Evolutionary conservation across 92 coral and sea anemone species (phyloP).

Genomic region (Palythoa grandiflora): DNA sequence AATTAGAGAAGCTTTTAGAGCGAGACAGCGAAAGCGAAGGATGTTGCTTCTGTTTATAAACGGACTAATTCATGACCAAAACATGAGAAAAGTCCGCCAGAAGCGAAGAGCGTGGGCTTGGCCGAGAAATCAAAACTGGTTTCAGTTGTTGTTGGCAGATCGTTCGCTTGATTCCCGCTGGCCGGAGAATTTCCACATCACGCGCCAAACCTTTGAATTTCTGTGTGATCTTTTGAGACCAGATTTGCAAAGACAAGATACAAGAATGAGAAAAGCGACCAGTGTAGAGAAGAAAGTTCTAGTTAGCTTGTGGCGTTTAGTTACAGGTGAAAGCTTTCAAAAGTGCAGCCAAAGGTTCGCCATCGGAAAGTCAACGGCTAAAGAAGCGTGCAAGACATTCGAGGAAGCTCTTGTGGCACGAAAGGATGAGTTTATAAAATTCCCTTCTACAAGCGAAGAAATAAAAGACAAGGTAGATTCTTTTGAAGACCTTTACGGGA

Average conservation of each 20-base stretch:
- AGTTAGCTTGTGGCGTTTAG: conserved; percentile 55
- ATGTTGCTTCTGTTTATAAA: conserved; percentile 36
- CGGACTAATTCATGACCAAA: neutral
- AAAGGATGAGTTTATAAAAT: conserved; percentile 55
- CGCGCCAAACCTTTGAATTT: conserved; percentile 65
- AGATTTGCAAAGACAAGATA: conserved; percentile 55
- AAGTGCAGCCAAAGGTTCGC: conserved; percentile 65
- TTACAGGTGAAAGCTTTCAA: conserved; percentile 54
- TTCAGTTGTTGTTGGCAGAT: conserved; percentile 37
- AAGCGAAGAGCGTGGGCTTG: conserved; percentile 63
- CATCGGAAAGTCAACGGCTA: conserved; percentile 59
- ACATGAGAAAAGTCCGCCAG: neutral
- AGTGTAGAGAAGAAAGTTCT: conserved; percentile 58
- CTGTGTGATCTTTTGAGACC: conserved; percentile 59
- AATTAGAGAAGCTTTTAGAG: conserved; percentile 44
- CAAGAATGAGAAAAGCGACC: conserved; percentile 60
- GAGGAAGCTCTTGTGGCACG: conserved; percentile 40
- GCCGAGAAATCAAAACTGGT: conserved; percentile 70
- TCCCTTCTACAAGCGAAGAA: conserved; percentile 58
- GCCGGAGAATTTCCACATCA: conserved; percentile 63
- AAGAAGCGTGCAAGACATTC: conserved; percentile 44
- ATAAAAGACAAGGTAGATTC: conserved; percentile 45
- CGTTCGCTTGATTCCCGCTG: conserved; percentile 43
- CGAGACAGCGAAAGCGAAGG: conserved; percentile 47
- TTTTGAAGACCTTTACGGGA: conserved; percentile 57